These are phyloP conservation scores for Oxyruncus cristatus DNA, from an alignment of 2,113 vertebrate species.

Conservation along the genomic window DNA sequence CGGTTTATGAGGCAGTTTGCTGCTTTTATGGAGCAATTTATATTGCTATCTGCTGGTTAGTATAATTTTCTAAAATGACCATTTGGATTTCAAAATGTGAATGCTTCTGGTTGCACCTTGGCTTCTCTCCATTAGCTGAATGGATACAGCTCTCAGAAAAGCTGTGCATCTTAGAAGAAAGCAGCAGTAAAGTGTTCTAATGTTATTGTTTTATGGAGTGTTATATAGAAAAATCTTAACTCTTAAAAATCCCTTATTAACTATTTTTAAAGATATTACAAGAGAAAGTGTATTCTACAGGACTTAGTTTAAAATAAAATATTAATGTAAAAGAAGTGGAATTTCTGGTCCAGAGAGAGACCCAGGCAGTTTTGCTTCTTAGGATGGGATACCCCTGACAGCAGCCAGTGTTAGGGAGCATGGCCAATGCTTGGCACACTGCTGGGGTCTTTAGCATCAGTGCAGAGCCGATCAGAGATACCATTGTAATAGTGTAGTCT, in stretches of 20 bases:
- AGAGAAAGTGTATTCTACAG: not conserved
- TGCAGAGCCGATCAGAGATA: not conserved
- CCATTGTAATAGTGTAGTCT: fast-evolving
- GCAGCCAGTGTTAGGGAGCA: not conserved
- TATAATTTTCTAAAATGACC: slow-evolving; percentile 50
- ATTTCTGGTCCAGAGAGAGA: not conserved
- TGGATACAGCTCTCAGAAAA: slow-evolving; percentile 22
- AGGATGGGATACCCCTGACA: not conserved
- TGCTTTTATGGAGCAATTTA: slow-evolving; percentile 40
- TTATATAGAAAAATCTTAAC: not conserved
- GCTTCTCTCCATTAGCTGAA: slow-evolving; percentile 43
- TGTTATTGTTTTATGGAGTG: slow-evolving; percentile 5
- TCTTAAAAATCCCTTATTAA: slow-evolving; percentile 14
- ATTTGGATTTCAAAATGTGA: not conserved
- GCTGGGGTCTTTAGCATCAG: fast-evolving
- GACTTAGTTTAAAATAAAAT: not conserved
- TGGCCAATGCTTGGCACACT: fast-evolving
- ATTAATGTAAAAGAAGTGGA: not conserved
- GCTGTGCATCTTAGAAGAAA: not conserved
- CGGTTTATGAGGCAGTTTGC: slow-evolving; percentile 40
- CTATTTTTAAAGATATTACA: not conserved
- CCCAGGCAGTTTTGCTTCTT: not conserved
- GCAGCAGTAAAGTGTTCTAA: slow-evolving; percentile 14
- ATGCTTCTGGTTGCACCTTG: slow-evolving; percentile 28
- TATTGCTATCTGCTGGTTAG: slow-evolving; percentile 42